Evolutionary conservation across 2,797 vertebrate species (phyloP).

Genomic region (Lycodopsis pacificus): DNA sequence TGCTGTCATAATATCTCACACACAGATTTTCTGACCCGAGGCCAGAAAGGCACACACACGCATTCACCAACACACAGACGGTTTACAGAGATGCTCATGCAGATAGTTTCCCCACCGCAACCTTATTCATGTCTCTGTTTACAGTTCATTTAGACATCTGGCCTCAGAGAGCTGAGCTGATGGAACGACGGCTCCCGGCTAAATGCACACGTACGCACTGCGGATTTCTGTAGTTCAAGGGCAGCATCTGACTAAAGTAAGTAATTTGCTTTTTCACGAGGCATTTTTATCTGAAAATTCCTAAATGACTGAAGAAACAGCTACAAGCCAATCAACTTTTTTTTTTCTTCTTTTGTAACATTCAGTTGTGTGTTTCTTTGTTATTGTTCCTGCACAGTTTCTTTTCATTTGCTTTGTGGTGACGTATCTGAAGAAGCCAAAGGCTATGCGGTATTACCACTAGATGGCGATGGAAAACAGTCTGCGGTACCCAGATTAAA

Average conservation of each 20-base stretch:
- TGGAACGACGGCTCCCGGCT: conserved; percentile 17
- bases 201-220: not conserved
- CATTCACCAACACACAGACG: not conserved
- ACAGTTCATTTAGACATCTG: conserved; percentile 9
- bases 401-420: not conserved
- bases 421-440: not conserved
- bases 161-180: conserved; percentile 8
- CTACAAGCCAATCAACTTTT: not conserved
- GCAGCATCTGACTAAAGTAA: not conserved
- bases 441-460: conserved; percentile 55
- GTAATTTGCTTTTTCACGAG: conserved; percentile 10
- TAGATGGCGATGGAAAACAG: conserved; percentile 72
- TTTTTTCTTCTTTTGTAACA: not conserved
- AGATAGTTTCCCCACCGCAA: conserved; percentile 5
- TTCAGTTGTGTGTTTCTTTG: not conserved
- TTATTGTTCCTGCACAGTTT: too few relatives aligned
- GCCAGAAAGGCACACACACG: not conserved
- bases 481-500: too few relatives aligned
- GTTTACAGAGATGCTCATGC: not conserved
- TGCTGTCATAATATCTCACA: not conserved
- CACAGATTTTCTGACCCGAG: not conserved
- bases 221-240: not conserved
- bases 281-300: not conserved
- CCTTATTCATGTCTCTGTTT: conserved; percentile 10
- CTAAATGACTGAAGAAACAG: not conserved